Conservation (phyloP, 2,888 invertebrate genomes). For the Campoplex capitator region DNA sequence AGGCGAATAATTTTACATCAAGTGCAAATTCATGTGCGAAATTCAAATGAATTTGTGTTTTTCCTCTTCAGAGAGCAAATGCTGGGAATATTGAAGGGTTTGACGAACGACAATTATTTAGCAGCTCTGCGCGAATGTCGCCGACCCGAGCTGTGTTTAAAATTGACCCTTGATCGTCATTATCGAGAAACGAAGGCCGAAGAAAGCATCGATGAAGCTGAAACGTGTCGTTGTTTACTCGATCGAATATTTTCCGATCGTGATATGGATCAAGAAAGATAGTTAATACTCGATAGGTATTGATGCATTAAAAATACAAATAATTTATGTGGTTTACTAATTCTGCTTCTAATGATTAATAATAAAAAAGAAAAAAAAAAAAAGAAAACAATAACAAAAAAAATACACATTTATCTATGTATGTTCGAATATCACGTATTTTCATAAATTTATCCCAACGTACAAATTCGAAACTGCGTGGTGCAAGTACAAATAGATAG, state of each 20-base stretch:
- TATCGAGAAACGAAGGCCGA: conserved; percentile 77
- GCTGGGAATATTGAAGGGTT: conserved; percentile 78
- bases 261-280: conserved; percentile 79
- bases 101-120: conserved; percentile 78
- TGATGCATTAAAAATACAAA: conserved; percentile 21
- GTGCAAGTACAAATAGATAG: neutral
- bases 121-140: conserved; percentile 81
- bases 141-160: conserved; percentile 79
- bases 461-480: conserved; percentile 9
- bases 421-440: conserved; percentile 15
- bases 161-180: conserved; percentile 78
- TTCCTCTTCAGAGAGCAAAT: conserved; percentile 78
- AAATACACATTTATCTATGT: conserved; percentile 21
- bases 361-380: conserved; percentile 16
- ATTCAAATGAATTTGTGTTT: neutral
- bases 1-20: neutral
- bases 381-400: neutral
- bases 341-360: conserved; percentile 46
- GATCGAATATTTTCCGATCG: conserved; percentile 79
- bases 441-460: neutral
- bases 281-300: conserved; percentile 63
- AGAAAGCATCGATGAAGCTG: conserved; percentile 78
- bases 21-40: neutral
- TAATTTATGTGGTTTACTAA: conserved; percentile 46
- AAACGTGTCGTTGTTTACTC: conserved; percentile 77